These are phyloP conservation scores for Cephalotes varians DNA, from an alignment of 2,888 invertebrate species.

Conservation along the genomic window DNA sequence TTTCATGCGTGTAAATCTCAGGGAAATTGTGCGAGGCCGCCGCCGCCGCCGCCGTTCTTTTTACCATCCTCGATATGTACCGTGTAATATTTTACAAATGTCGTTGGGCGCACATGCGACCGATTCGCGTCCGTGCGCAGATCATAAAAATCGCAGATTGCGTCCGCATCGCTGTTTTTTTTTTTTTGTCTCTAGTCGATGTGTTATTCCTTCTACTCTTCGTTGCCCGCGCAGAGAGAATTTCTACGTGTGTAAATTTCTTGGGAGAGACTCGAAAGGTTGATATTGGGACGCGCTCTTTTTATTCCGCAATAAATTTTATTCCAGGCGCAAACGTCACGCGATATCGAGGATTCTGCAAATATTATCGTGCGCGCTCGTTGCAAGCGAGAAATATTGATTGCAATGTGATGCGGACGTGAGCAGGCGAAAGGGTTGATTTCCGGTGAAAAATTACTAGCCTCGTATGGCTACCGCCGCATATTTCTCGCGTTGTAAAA, in stretches of 20 bases:
- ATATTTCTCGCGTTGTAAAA: slow-evolving; percentile 34
- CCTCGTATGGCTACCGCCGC: slow-evolving; percentile 4
- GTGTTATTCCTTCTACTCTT: slow-evolving; percentile 31
- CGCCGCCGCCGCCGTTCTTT: neutral
- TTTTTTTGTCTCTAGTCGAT: slow-evolving; percentile 15
- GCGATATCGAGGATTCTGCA: slow-evolving; percentile 44
- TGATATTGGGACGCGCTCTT: slow-evolving; percentile 6
- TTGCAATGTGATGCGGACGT: slow-evolving; percentile 39
- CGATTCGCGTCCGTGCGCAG: slow-evolving; percentile 42
- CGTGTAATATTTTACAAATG: slow-evolving; percentile 53
- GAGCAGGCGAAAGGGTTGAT: slow-evolving; percentile 46
- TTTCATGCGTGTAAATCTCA: slow-evolving; percentile 36
- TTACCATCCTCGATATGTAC: slow-evolving; percentile 27
- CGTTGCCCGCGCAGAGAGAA: neutral
- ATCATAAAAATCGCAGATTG: slow-evolving; percentile 56
- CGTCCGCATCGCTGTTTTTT: slow-evolving; percentile 25
- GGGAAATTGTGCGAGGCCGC: slow-evolving; percentile 16
- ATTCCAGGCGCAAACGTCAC: slow-evolving; percentile 36
- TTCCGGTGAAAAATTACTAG: slow-evolving; percentile 51
- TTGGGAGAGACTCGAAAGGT: neutral
- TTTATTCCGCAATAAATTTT: slow-evolving; percentile 48
- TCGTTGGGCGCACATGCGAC: slow-evolving; percentile 49
- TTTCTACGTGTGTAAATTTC: slow-evolving; percentile 41
- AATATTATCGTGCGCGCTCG: slow-evolving; percentile 46
- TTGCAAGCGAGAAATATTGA: slow-evolving; percentile 39